Base-by-base conservation (phyloP, 2,113 vertebrate species). In the Hemichromis elongatus region DNA sequence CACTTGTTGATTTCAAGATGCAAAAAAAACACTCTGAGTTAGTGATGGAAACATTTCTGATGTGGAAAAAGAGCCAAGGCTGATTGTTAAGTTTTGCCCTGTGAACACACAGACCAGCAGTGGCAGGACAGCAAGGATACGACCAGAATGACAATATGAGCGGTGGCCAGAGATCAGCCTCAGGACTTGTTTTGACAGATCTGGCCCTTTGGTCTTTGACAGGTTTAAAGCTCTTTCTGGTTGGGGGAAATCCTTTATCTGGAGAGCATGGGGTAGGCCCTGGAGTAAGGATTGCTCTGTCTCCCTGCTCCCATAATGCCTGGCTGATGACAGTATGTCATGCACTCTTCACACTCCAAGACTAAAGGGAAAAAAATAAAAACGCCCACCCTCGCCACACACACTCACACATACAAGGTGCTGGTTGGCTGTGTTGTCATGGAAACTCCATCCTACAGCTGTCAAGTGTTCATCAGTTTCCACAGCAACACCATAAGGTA, bases 401-500 rank as follows among this genome's bases (percentile, higher is more conserved):
- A 35, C 81, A 79, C 83, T 66, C 42, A 80, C 75, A 84, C 82
- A 84, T 33, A 83, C 75, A 57, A 47, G 81, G 82, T 83, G 82
- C 53, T 35, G 89, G 87, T 77, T 89, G 86, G 82, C 84, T 79
- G 77, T 63, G 95, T 96, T 90, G 93, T 91, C 94, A 94, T 91
- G 92, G 94, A 88, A 96, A 96, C 95, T 26, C 66, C 33, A 18
- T 93, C 90, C 92, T 88, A 90, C 93, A 95, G 92, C 95, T 95
- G 92, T 95, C 93, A 94, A 94, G 93, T 94, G 92, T 92, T 95
- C 92, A 92, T 95, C 94, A 94, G 96, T 96, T 96, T 95, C 96
- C 95, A 96, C 94, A 94, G 96, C 92, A 96, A 96, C 95, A 80
- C 86, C 82, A 90, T 91, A 90, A 90, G 90, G 92, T 91, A 79